Conservation (phyloP, 2,113 vertebrate species). For the Tyrannus savana region DNA sequence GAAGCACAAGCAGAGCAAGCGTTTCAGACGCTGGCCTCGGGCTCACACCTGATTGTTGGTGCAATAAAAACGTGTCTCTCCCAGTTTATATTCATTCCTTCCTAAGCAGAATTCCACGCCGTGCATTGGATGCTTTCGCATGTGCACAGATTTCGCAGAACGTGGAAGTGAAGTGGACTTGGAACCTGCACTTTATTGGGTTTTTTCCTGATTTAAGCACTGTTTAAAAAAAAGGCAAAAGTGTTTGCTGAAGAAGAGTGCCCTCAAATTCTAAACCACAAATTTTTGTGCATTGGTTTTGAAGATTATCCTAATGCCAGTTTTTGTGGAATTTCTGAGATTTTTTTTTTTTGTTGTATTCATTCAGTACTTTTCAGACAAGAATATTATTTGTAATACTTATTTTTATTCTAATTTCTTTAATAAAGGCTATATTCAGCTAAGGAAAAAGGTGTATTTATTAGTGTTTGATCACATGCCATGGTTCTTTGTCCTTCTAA, state of each 20-base stretch:
- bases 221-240: background rate
- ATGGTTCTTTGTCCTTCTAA: background rate
- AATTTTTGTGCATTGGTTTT: background rate
- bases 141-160: background rate
- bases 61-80: background rate
- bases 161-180: background rate
- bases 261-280: background rate
- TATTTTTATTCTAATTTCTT: background rate
- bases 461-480: background rate
- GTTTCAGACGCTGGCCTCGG: background rate
- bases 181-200: background rate
- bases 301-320: background rate
- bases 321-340: background rate
- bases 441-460: background rate
- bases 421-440: background rate
- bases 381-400: background rate
- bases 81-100: background rate
- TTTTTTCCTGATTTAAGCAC: background rate
- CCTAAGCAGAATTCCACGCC: background rate
- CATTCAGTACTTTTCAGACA: background rate
- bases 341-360: background rate
- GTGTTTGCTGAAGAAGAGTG: background rate
- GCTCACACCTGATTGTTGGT: background rate
- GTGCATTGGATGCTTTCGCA: background rate
- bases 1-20: background rate